Evolutionary conservation across 30 jellyfish, hydroid and myxozoan genomes (phyloP).

Genomic region (Haliclystus octoradiatus): DNA sequence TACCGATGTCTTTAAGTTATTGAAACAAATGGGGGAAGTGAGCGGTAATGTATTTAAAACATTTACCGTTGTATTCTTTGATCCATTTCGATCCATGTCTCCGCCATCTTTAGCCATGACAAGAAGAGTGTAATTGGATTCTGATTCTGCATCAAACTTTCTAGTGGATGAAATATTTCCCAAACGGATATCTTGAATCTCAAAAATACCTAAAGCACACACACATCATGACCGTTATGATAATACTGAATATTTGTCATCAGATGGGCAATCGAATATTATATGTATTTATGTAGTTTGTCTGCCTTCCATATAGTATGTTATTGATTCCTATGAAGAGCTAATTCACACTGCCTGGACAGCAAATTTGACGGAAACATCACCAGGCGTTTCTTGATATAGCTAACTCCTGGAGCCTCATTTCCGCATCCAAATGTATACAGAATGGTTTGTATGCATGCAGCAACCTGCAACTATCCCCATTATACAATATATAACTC

Average conservation of each 20-base stretch:
- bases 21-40: background rate
- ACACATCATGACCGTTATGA: background rate
- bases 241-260: background rate
- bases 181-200: conserved; percentile 13
- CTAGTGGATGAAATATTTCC: conserved; percentile 49
- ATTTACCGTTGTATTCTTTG: conserved; percentile 60
- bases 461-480: no score
- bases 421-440: no score
- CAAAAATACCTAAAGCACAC: conserved; percentile 21
- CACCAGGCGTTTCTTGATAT: no score
- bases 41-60: background rate
- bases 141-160: conserved; percentile 22
- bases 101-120: conserved; percentile 75
- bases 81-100: conserved; percentile 11
- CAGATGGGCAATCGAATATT: background rate
- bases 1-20: background rate
- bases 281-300: background rate
- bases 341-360: no score
- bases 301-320: conserved; percentile 21
- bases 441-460: no score
- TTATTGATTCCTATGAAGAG: no score
- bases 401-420: no score
- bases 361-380: no score
- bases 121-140: conserved; percentile 21
- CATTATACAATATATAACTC: no score